phyloP scores from a whole-genome alignment of 1,140 invertebrate genomes.

The Heliconius eleuchia region DNA sequence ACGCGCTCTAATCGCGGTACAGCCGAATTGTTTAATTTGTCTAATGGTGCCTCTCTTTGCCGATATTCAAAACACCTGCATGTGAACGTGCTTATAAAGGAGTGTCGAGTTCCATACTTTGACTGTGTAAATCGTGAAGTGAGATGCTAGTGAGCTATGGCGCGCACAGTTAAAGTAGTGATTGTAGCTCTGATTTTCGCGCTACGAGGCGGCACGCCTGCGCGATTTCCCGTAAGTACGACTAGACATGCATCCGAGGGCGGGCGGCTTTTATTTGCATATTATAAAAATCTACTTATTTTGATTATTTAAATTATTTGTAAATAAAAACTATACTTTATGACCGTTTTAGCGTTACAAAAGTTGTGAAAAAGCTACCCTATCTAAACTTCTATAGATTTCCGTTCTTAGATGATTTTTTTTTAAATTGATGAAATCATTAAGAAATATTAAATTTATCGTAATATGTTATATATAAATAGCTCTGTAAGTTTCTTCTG shows the following conservation, averaged over 20 bases:
- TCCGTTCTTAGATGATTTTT: background rate
- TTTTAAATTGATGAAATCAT: background rate
- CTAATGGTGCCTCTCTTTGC: constrained; percentile 41
- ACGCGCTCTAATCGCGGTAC: constrained; percentile 70
- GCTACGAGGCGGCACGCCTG: constrained; percentile 64
- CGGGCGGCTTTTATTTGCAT: constrained; percentile 48
- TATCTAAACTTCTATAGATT: background rate
- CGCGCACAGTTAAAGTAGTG: constrained; percentile 53
- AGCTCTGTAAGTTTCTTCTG: background rate
- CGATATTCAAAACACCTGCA: constrained; percentile 79
- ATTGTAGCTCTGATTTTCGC: constrained; percentile 59
- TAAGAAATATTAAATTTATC: background rate
- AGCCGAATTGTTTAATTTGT: constrained; percentile 35
- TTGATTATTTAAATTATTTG: background rate
- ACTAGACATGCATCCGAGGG: constrained; percentile 48
- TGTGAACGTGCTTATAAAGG: constrained; percentile 64
- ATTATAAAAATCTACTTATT: background rate
- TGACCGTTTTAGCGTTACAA: background rate
- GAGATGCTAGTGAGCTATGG: constrained; percentile 63
- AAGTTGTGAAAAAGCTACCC: background rate
- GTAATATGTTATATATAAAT: background rate
- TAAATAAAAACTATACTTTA: background rate
- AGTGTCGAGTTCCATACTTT: constrained; percentile 41
- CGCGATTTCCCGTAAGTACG: constrained; percentile 72
- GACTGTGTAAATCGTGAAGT: constrained; percentile 48